phyloP scores from a whole-genome alignment of 2,797 vertebrate genomes.

The Salarias fasciatus region DNA sequence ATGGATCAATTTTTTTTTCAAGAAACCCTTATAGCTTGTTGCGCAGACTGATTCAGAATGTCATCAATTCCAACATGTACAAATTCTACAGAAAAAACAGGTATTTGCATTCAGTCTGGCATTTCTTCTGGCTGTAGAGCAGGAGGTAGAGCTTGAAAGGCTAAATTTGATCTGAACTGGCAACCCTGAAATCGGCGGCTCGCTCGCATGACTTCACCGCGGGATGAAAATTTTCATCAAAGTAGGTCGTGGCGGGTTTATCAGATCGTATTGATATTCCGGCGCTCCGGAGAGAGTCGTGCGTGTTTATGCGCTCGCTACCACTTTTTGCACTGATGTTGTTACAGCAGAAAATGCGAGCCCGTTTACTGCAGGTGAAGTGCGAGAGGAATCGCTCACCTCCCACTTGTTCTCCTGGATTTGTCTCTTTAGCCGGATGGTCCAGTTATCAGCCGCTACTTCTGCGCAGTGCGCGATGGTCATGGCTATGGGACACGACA shows the following conservation, averaged over 20 bases:
- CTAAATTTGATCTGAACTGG: constrained; percentile 53
- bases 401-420: constrained; percentile 91
- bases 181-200: constrained; percentile 62
- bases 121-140: constrained; percentile 51
- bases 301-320: constrained; percentile 12
- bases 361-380: constrained; percentile 6
- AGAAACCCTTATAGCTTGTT: too few species aligned
- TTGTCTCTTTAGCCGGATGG: constrained; percentile 87
- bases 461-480: constrained; percentile 91
- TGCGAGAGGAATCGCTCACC: constrained; percentile 76
- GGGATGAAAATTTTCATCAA: constrained; percentile 51
- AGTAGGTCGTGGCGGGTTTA: constrained; percentile 39
- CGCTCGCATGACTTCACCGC: constrained; percentile 45
- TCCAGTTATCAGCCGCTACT: constrained; percentile 88
- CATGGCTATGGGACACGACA: constrained; percentile 89
- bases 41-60: constrained; percentile 9
- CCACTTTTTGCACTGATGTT: constrained; percentile 6
- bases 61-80: constrained; percentile 40
- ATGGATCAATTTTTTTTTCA: too few species aligned
- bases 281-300: constrained; percentile 2
- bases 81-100: too few species aligned
- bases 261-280: constrained; percentile 40
- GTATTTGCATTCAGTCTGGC: constrained; percentile 50
- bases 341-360: not conserved
- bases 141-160: constrained; percentile 49